These are phyloP conservation scores for Nesometra sesokonis DNA, from an alignment of 35 echinoderm and acorn worm genomes.

Conservation along the genomic window DNA sequence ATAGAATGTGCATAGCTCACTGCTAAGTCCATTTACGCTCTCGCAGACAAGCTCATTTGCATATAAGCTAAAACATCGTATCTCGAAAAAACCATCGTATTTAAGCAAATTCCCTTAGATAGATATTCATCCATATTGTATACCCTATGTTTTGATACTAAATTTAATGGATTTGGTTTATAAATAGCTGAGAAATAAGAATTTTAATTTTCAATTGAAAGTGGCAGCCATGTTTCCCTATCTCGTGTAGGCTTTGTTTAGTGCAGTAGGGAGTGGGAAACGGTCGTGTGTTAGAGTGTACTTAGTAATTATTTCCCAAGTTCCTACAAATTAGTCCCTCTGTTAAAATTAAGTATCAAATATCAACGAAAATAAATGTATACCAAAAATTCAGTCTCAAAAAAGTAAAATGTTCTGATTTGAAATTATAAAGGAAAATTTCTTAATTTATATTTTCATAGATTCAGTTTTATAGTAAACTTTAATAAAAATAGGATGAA, in stretches of 20 bases:
- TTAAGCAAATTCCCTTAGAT: not conserved
- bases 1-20: not conserved
- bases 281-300: not conserved
- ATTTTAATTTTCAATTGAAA: not conserved
- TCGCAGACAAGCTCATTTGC: constrained; percentile 9
- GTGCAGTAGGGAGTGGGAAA: not conserved
- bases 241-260: constrained; percentile 4
- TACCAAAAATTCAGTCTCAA: no score
- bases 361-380: no score
- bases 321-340: not conserved
- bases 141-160: constrained; percentile 9
- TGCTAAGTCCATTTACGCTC: not conserved
- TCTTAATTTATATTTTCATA: no score
- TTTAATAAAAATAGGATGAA: no score
- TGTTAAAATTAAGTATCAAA: not conserved
- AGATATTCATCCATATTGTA: not conserved
- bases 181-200: not conserved
- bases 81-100: not conserved
- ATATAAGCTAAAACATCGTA: constrained; percentile 18
- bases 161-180: not conserved
- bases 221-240: not conserved
- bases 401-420: no score
- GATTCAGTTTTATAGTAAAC: no score
- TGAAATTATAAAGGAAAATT: no score
- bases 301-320: not conserved